These are phyloP conservation scores for Sciurus vulgaris DNA, from an alignment of 2,797 vertebrate genomes.

Conservation along the genomic window DNA sequence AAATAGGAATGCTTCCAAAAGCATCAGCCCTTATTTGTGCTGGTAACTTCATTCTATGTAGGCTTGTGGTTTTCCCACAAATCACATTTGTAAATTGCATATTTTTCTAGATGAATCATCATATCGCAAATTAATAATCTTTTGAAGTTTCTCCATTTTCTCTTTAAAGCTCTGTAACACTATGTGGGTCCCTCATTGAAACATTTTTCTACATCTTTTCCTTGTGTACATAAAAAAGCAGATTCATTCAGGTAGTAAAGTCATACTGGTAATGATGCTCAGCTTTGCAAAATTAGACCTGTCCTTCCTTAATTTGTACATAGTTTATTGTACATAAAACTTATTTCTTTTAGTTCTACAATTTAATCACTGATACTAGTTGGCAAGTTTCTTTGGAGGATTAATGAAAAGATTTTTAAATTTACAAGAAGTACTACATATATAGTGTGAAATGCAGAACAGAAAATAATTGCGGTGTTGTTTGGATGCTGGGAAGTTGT, in stretches of 20 bases:
- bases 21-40: not conserved
- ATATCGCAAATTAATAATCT: not conserved
- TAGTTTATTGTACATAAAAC: not conserved
- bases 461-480: not conserved
- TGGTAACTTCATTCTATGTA: not conserved
- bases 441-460: not conserved
- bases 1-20: not conserved
- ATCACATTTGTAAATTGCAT: not conserved
- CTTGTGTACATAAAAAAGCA: not conserved
- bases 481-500: not conserved
- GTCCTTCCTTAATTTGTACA: not conserved
- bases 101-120: constrained; percentile 4
- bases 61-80: not conserved
- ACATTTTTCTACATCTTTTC: not conserved
- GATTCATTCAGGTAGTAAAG: not conserved
- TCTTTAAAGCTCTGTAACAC: not conserved
- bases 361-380: not conserved
- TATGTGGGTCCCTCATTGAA: not conserved
- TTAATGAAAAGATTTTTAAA: not conserved
- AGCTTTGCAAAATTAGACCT: not conserved
- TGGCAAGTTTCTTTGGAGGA: not conserved
- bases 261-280: not conserved
- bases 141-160: not conserved
- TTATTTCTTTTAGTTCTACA: not conserved
- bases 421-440: not conserved